Percentiles rank a stretch among this genome's conserved stretches.
Evolutionary conservation across 2,113 vertebrate species (phyloP).

Genomic region (Peromyscus californicus): DNA sequence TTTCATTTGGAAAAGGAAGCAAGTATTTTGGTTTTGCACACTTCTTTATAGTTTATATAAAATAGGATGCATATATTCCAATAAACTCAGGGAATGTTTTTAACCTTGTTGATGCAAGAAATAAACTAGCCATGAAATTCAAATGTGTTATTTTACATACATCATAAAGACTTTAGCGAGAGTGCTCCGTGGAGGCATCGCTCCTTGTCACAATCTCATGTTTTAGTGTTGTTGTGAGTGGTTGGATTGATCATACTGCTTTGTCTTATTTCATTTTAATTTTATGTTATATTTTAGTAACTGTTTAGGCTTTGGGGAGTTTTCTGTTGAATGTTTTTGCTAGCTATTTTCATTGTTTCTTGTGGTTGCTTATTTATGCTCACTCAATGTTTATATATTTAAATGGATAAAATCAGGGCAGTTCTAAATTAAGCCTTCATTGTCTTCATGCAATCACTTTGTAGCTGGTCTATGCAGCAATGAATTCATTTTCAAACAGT

Average conservation of each 20-base stretch:
- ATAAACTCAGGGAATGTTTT: constrained; percentile 31
- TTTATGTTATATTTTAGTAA: not conserved
- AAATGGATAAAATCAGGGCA: not conserved
- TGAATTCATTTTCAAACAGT: constrained; percentile 1
- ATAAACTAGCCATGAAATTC: not conserved
- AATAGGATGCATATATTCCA: not conserved
- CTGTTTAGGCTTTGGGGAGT: not conserved
- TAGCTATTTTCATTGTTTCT: not conserved
- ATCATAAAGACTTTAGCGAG: not conserved
- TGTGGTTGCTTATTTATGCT: not conserved
- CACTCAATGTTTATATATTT: not conserved
- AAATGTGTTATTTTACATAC: not conserved
- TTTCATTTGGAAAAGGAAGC: constrained; percentile 1
- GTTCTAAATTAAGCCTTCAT: constrained; percentile 1
- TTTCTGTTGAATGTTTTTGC: not conserved
- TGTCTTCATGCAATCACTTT: constrained; percentile 7
- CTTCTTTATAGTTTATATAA: not conserved
- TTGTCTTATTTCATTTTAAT: constrained; percentile 14
- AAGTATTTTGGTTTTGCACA: not conserved
- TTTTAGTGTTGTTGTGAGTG: not conserved
- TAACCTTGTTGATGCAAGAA: constrained; percentile 37
- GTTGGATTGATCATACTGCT: not conserved
- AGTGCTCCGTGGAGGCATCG: not conserved
- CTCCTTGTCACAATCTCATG: not conserved
- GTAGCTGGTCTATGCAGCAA: not conserved